Percentiles rank a stretch among this genome's conserved stretches.
Conservation (phyloP, 2,113 vertebrate genomes). For the Plotosus lineatus region DNA sequence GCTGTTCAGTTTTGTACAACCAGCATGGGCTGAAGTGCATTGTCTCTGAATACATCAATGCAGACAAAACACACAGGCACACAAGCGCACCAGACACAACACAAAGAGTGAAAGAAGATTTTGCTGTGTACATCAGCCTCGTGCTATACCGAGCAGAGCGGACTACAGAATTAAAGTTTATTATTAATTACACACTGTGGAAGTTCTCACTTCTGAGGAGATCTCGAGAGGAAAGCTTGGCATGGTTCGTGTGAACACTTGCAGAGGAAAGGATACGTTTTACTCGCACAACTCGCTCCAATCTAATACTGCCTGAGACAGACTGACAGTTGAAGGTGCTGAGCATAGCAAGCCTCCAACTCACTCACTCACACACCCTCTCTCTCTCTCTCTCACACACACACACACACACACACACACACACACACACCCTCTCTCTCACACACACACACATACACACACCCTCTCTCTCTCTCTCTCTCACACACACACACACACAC, state of each 20-base stretch:
- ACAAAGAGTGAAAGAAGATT: not conserved
- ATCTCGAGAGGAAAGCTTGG: not conserved
- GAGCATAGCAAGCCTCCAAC: not conserved
- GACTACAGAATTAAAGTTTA: not conserved
- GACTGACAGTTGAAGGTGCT: not conserved
- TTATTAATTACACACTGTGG: not conserved
- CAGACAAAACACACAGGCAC: constrained; percentile 15
- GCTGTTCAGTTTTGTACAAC: not conserved
- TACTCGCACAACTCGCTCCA: not conserved
- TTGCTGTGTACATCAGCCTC: not conserved
- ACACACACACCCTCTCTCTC: not conserved
- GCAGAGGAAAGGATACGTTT: not conserved
- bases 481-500: not conserved
- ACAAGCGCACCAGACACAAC: constrained; percentile 8
- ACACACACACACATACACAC: not conserved
- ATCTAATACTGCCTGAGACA: not conserved
- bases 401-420: not conserved
- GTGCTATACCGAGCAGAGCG: not conserved
- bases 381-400: not conserved
- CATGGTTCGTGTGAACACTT: not conserved
- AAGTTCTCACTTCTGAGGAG: not conserved
- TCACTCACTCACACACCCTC: not conserved
- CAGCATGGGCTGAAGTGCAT: not conserved
- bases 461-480: not conserved
- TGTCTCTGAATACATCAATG: not conserved